These are phyloP conservation scores for Quiscalus mexicanus DNA, from an alignment of 2,113 vertebrate genomes.

Conservation along the genomic window DNA sequence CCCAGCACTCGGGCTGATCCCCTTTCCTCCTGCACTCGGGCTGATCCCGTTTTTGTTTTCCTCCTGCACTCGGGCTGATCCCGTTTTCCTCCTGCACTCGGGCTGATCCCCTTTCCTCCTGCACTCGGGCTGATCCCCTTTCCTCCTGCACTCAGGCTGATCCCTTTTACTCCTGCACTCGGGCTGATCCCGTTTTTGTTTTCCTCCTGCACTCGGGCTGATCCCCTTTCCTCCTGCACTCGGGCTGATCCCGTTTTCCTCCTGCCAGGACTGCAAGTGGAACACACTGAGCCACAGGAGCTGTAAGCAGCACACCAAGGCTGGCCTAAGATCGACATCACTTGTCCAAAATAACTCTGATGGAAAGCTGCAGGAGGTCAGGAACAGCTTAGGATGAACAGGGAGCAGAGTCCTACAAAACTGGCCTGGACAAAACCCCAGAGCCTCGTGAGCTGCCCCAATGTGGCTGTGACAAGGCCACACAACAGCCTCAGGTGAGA, in stretches of 20 bases:
- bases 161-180: too few relatives aligned
- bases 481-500: accelerated
- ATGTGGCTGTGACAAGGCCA: neutral
- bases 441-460: accelerated
- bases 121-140: too few relatives aligned
- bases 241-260: neutral
- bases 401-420: neutral
- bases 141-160: too few relatives aligned
- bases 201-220: too few relatives aligned
- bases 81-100: too few relatives aligned
- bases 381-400: neutral
- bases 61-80: too few relatives aligned
- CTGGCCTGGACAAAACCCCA: too few relatives aligned
- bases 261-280: accelerated
- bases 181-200: too few relatives aligned
- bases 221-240: too few relatives aligned
- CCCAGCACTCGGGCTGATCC: neutral
- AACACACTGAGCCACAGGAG: neutral
- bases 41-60: too few relatives aligned
- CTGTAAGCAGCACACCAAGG: neutral
- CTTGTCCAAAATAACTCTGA: neutral
- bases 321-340: neutral
- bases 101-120: too few relatives aligned
- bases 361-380: neutral
- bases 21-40: too few relatives aligned